Conservation (phyloP, 2,797 vertebrate species). For the Anabacerthia variegaticeps region DNA sequence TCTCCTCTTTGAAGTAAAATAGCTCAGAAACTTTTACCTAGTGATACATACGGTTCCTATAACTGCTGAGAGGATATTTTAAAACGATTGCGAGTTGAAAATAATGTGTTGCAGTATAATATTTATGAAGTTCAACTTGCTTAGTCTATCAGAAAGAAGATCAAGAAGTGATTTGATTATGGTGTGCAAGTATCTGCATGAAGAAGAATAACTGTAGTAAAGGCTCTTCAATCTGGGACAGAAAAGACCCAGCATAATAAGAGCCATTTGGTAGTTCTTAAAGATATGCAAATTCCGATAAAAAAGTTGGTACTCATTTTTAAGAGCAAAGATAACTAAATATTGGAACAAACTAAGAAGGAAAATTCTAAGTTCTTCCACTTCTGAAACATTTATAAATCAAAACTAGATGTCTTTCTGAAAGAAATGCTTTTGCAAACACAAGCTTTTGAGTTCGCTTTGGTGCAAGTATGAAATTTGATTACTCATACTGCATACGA, state of each 20-base stretch:
- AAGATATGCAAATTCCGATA: background rate
- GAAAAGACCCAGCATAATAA: background rate
- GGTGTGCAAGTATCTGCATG: background rate
- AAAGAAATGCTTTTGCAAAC: background rate
- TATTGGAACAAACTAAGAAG: background rate
- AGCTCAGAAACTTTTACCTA: background rate
- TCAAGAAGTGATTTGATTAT: conserved; percentile 25
- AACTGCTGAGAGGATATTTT: background rate
- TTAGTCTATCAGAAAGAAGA: conserved; percentile 34
- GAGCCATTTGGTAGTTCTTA: background rate
- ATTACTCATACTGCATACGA: background rate
- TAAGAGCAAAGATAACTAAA: background rate
- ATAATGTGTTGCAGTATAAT: conserved; percentile 35
- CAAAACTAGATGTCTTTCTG: background rate
- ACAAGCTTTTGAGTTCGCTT: background rate
- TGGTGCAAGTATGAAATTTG: background rate
- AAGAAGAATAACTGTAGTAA: background rate
- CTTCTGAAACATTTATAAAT: background rate
- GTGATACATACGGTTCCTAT: background rate
- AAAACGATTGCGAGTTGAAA: background rate
- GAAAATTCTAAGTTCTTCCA: background rate
- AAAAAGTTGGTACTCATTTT: background rate
- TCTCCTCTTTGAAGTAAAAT: conserved; percentile 1
- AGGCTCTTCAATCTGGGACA: background rate
- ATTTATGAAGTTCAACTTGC: conserved; percentile 37